phyloP scores from a whole-genome alignment of 2,888 invertebrate genomes.

The Metacarcinus magister region DNA sequence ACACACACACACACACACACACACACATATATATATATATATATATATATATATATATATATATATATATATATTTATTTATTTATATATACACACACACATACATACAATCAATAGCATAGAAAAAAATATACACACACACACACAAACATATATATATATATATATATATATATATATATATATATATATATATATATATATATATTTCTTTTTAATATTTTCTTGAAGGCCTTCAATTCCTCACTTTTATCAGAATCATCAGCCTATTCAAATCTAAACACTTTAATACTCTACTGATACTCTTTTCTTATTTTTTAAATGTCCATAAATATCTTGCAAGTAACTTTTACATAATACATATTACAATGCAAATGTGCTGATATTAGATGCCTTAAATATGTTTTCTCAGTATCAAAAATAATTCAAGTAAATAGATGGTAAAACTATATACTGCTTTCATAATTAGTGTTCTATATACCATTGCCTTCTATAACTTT shows the following conservation, averaged over 20 bases:
- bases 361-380: background rate
- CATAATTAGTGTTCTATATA: background rate
- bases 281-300: too few relatives aligned
- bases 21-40: background rate
- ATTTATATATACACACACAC: background rate
- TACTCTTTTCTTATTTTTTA: too few relatives aligned
- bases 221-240: too few relatives aligned
- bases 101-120: background rate
- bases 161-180: too few relatives aligned
- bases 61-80: background rate
- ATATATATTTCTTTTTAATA: too few relatives aligned
- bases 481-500: background rate
- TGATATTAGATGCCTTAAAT: background rate
- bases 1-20: background rate
- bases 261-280: too few relatives aligned
- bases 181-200: too few relatives aligned
- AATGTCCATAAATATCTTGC: too few relatives aligned
- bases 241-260: too few relatives aligned
- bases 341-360: background rate
- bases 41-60: too few relatives aligned
- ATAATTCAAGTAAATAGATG: background rate
- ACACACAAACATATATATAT: too few relatives aligned
- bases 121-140: too few relatives aligned
- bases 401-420: background rate
- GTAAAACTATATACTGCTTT: background rate